Evolutionary conservation across 2,797 vertebrate species (phyloP).

Genomic region (Margarornis squamiger): DNA sequence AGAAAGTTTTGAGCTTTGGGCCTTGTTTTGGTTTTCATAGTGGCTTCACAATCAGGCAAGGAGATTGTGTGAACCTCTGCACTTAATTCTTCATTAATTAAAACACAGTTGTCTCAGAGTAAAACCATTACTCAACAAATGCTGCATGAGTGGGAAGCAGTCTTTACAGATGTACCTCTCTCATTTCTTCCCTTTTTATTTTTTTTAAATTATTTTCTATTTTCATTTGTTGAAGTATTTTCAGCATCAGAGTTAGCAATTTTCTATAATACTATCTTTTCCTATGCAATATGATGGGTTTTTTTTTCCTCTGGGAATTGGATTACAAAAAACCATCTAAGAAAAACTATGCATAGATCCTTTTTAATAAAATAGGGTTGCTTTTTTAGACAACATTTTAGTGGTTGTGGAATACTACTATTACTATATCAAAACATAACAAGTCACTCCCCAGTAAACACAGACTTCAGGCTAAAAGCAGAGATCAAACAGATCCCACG

Average conservation of each 20-base stretch:
- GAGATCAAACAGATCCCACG: slow-evolving; percentile 46
- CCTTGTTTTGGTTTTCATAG: background rate
- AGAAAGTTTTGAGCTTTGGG: background rate
- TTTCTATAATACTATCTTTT: slow-evolving; percentile 17
- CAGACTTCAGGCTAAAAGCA: slow-evolving; percentile 49
- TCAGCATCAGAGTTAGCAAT: background rate
- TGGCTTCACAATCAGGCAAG: background rate
- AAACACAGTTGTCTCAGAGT: background rate
- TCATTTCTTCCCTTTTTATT: too few relatives aligned
- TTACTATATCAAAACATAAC: slow-evolving; percentile 26
- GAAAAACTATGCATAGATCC: background rate
- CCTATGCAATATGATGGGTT: background rate
- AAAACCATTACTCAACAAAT: background rate
- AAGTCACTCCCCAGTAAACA: slow-evolving; percentile 61
- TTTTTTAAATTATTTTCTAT: background rate
- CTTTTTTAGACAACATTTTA: slow-evolving; percentile 31
- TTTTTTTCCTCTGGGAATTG: background rate
- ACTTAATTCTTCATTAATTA: background rate
- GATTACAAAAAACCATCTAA: slow-evolving; percentile 13
- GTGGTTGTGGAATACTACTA: slow-evolving; percentile 47
- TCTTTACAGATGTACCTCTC: background rate
- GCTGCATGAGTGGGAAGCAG: too few relatives aligned
- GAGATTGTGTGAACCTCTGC: background rate
- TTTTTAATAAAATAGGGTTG: slow-evolving; percentile 38
- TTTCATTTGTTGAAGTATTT: slow-evolving; percentile 16